Evolutionary conservation across 2,888 invertebrate genomes (phyloP), one percentile per base, ranked within the genome.

Genomic region (Melanotus villosus): DNA sequence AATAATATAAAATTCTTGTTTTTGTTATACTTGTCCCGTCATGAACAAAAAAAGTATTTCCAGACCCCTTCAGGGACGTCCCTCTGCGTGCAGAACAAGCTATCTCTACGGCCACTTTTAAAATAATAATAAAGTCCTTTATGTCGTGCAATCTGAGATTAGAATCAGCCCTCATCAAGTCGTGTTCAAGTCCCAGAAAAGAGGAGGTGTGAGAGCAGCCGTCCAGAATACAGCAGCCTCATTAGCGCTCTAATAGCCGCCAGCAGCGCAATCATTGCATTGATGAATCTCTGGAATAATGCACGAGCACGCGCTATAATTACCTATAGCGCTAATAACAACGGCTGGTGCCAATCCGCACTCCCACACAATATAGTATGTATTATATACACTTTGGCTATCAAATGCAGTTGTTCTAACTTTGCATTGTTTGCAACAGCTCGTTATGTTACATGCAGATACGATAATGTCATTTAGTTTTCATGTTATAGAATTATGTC

Each of bases 271-370:
- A 77, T 76, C 76, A 73, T 71, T 74, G 77, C 78, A 79, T 77
- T 78, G 77, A 78, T 77, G 77, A 78, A 78, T 77, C 76, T 76
- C 73, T 69, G 70, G 74, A 78, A 78, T 78, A 77, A 79, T 79
- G 78, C 79, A 75, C 36, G 67, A 75, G 73, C 78, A 79, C 78
- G 78, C 73, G 71, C 72, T 76, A 76, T 65, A 79, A 78, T 79
- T 77, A 74, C 75, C 73, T 70, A 74, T 68, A 63, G 62, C 68
- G 43, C 66, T 70, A 75, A 71, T 73, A 71, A 66, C 60, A 65
- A 60, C 56, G 38, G 38, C 60, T 63, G 57, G 30, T 47, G 65
- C 34, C 43, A 52, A 52, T 52, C 52, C 52, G 18, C 1, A 16
- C 34, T n/a, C 9, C 52, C 34, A 7, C 18, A 32, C 34, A 3